These are phyloP conservation scores for Dreissena rostriformis DNA, from an alignment of 1,140 invertebrate species.

Conservation along the genomic window DNA sequence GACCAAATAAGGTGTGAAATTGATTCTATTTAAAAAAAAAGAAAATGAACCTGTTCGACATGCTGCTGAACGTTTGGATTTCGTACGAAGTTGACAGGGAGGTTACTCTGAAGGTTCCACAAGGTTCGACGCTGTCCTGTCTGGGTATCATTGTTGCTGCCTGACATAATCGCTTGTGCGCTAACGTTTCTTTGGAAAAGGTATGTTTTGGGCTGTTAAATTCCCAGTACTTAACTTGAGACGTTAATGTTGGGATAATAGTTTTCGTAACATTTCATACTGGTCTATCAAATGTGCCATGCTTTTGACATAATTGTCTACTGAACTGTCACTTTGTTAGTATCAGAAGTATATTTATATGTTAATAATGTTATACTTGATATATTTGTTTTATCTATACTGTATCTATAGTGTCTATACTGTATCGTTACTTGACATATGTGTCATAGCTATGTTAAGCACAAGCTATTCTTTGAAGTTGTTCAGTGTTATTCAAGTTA, in stretches of 20 bases:
- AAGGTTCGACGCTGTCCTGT: background rate
- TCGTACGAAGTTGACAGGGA: background rate
- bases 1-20: too few relatives aligned
- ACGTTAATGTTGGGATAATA: background rate
- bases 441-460: too few relatives aligned
- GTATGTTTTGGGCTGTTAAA: background rate
- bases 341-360: too few relatives aligned
- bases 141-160: background rate
- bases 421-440: too few relatives aligned
- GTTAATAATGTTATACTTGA: too few relatives aligned
- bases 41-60: slow-evolving; percentile 30
- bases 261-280: background rate
- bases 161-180: background rate
- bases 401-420: too few relatives aligned
- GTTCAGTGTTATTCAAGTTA: too few relatives aligned
- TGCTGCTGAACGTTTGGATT: slow-evolving; percentile 44
- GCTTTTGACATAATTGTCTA: background rate
- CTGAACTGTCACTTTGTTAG: too few relatives aligned
- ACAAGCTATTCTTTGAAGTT: too few relatives aligned
- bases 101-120: slow-evolving; percentile 18
- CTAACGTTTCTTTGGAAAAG: background rate
- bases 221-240: background rate
- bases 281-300: background rate
- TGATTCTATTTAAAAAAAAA: background rate
- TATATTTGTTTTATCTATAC: too few relatives aligned